Percentiles rank a stretch among this genome's conserved stretches.
phyloP scores from a whole-genome alignment of 1,140 invertebrate species.

The Scylla paramamosain region DNA sequence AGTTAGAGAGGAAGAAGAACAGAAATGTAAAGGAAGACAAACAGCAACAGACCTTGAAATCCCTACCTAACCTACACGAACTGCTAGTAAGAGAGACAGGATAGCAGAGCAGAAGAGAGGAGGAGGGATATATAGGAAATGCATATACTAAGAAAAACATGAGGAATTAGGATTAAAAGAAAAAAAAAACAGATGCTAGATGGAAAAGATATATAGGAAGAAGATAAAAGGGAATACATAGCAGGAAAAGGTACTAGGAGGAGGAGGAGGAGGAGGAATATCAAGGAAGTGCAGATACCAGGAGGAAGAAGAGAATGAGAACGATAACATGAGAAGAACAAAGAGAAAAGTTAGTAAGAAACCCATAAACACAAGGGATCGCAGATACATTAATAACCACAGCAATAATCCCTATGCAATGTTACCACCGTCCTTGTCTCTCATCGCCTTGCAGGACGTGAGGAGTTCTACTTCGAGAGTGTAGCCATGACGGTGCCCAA shows the following conservation, averaged over 20 bases:
- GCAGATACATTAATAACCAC: no score
- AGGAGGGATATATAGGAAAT: no score
- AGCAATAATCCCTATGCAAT: no score
- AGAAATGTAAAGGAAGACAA: neutral
- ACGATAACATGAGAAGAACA: neutral
- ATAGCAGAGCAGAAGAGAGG: neutral
- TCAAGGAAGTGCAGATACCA: neutral
- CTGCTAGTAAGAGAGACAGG: no score
- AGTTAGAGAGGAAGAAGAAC: neutral
- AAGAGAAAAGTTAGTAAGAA: neutral
- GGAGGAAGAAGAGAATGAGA: neutral
- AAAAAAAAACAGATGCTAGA: neutral
- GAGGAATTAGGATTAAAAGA: no score
- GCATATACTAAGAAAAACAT: no score
- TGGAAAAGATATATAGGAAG: no score
- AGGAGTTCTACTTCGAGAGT: slow-evolving; percentile 90
- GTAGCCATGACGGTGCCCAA: slow-evolving; percentile 87
- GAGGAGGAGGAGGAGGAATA: neutral
- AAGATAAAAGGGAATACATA: no score
- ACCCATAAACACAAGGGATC: neutral
- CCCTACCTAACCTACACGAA: no score
- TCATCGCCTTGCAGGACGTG: slow-evolving; percentile 81
- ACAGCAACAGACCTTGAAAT: no score
- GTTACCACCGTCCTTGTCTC: no score
- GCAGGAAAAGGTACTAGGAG: no score